phyloP scores from a whole-genome alignment of 30 jellyfish, hydroid and myxozoan genomes.

The Haliclystus octoradiatus region DNA sequence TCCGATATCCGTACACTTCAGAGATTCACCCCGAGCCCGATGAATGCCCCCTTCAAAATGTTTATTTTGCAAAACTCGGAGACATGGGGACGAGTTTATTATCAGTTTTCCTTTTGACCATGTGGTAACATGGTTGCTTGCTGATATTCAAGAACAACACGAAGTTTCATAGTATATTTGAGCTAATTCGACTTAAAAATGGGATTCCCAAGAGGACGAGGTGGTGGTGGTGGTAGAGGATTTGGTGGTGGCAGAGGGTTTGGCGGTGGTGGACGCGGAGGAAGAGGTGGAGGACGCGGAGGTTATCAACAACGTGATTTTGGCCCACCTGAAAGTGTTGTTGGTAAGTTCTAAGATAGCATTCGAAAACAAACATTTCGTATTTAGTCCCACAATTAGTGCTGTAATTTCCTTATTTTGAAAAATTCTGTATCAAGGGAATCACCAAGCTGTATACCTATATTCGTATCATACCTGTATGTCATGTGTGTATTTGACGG shows the following conservation, averaged over 20 bases:
- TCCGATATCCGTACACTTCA: no score
- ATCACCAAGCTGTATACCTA: no score
- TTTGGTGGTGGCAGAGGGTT: constrained; percentile 68
- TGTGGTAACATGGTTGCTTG: no score
- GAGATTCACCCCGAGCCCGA: no score
- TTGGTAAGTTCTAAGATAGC: constrained; percentile 28
- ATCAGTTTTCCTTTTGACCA: no score
- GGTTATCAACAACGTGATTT: constrained; percentile 51
- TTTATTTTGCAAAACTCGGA: no score
- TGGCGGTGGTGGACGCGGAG: constrained; percentile 80
- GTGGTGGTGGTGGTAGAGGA: not conserved
- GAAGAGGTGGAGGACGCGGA: constrained; percentile 95
- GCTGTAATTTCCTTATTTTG: not conserved
- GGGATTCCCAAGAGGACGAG: constrained; percentile 67
- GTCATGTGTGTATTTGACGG: not conserved
- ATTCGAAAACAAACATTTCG: not conserved
- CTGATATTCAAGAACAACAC: no score
- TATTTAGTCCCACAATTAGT: not conserved
- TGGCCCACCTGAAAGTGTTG: constrained; percentile 97
- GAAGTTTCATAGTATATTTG: no score
- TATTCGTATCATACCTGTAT: no score
- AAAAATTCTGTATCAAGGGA: no score
- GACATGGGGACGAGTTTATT: no score
- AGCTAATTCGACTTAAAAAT: not conserved
- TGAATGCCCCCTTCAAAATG: no score